Evolutionary conservation across 2,113 vertebrate genomes (phyloP).

Genomic region (Corvus hawaiiensis): DNA sequence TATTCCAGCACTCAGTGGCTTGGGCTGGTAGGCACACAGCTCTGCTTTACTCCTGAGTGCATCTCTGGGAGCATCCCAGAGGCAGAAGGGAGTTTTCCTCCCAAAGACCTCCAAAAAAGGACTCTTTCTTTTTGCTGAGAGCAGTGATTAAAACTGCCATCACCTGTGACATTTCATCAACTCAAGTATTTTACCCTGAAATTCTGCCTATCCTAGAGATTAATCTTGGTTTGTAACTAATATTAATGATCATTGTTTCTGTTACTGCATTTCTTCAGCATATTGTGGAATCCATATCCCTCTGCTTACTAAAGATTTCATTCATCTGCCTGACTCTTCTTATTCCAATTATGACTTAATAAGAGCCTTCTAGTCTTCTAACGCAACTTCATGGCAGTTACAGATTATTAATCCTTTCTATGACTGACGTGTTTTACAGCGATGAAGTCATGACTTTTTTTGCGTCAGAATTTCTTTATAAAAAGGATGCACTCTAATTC

Average conservation of each 20-base stretch:
- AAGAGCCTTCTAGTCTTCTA: background rate
- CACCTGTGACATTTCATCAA: background rate
- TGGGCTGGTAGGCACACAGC: background rate
- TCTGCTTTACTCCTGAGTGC: background rate
- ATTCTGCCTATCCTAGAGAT: background rate
- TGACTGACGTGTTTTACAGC: background rate
- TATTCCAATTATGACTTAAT: background rate
- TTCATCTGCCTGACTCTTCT: background rate
- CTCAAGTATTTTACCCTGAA: background rate
- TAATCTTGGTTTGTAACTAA: background rate
- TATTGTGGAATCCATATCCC: background rate
- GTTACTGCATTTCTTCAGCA: background rate
- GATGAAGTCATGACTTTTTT: background rate
- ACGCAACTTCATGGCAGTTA: background rate
- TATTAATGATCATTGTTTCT: background rate
- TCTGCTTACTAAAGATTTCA: background rate
- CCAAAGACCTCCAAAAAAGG: background rate
- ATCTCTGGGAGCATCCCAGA: background rate
- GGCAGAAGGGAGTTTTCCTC: background rate
- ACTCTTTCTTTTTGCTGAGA: background rate
- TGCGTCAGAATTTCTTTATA: background rate
- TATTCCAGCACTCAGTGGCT: background rate
- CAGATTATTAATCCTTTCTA: background rate
- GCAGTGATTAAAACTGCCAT: background rate
- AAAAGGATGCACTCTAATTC: background rate